Evolutionary conservation across 2,113 vertebrate genomes (phyloP), one percentile per base, ranked within the genome.

Genomic region (Paramisgurnus dabryanus): DNA sequence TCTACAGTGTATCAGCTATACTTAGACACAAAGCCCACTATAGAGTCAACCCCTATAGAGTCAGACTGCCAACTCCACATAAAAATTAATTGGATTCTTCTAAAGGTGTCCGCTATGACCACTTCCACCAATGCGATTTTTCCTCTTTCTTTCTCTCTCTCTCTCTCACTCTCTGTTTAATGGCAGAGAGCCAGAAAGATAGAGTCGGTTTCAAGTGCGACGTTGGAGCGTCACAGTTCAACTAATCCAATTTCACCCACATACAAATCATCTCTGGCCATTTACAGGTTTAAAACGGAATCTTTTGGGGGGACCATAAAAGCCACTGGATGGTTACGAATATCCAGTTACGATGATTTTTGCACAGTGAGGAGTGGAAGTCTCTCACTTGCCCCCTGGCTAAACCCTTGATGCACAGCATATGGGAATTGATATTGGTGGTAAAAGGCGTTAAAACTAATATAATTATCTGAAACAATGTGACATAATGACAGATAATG

Each of bases 231-330:
- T 57, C 41, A 45, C 67, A 78, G 39, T 75, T 72, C 60, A 67
- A 41, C 80, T 84, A 84, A 84, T 84, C 83, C 40, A 75, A 79
- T 84, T 84, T 75, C 78, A 76, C 75, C 68, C 65, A 79, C 76
- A 84, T 76, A 81, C 79, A 75, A 69, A 81, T 79, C 80, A 79
- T 72, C 69, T 81, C 75, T 17, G 58, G 64, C 64, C 75, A 49
- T 43, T 73, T 61, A 53, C 47, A 55, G 45, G 15, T 65, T 77
- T 77, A 53, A 66, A 77, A 40, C 39, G 17, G 45, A 66, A 77
- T 77, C 75, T 77, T 75, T 64, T 34, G 64, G 60, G 73, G 58
- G 71, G 12, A 64, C 75, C 63, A 53, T 66, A 40, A 66, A 77
- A 77, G 34, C 22, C 73, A 75, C 64, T 61, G 18, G 27, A 41